Base-by-base conservation (phyloP, 2,888 invertebrate genomes). In the Melolontha melolontha region DNA sequence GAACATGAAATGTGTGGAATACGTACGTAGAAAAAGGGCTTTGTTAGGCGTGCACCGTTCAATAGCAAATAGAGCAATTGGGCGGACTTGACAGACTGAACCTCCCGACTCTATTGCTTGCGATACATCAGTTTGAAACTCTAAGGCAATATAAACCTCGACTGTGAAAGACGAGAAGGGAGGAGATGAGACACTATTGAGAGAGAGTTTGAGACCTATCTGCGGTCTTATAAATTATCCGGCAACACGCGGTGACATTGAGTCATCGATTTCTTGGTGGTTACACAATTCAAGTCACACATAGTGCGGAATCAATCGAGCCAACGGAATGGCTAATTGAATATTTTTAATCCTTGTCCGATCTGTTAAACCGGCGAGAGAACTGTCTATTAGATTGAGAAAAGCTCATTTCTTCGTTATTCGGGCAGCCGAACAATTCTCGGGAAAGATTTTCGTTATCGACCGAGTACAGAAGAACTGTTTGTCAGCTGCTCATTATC, bases 61-160 rank as follows among this genome's bases (percentile, higher is more conserved):
- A 29, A 59, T 44, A 29, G 29, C 47, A 59, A 59, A 59, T 29
- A 59, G 29, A 44, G 44, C 34, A 34, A 34, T 10, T 40, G 57
- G 57, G 66, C 66, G 66, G 55, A 39, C 41, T 42, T 47, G 50
- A 66, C 66, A 54, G 16, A 64, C 16, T 66, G 39, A 62, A 55
- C 63, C 67, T 59, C 52, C 62, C 29, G 63, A 39, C 59, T 59
- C 63, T 66, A 70, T 70, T 70, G 66, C 71, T 67, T 55, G 67
- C 71, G 63, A 73, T 74, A 73, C 72, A 74, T 73, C 71, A 73
- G 71, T 69, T 71, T 69, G 51, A 64, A 55, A 57, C 66, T 34
- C 34, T 44, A 22, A 22, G 62, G 66, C 69, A 72, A 72, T 72
- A 70, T 72, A 67, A 69, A 69, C 70, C 64, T 47, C 14, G 22